Percentiles rank a stretch among this genome's conserved stretches.
Evolutionary conservation across 2,888 invertebrate genomes (phyloP).

Genomic region (Copidosoma aretas): DNA sequence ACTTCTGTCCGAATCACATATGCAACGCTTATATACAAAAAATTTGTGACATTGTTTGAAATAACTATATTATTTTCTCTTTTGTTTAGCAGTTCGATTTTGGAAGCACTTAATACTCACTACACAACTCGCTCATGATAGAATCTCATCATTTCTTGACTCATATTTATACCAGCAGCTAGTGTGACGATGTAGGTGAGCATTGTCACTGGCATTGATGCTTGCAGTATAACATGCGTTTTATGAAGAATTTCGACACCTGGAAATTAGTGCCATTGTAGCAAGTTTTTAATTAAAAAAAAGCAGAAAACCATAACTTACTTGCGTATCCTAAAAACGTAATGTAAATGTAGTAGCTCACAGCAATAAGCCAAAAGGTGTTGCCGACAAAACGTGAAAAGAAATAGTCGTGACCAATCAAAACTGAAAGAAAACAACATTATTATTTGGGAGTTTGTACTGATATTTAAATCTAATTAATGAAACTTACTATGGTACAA

Average conservation of each 20-base stretch:
- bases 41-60: constrained; percentile 9
- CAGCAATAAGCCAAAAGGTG: constrained; percentile 89
- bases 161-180: constrained; percentile 83
- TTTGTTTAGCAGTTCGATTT: constrained; percentile 7
- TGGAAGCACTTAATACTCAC: constrained; percentile 1
- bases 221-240: constrained; percentile 78
- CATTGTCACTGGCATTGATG: constrained; percentile 80
- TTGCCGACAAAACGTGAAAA: constrained; percentile 87
- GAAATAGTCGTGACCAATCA: constrained; percentile 79
- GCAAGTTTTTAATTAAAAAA: constrained; percentile 9
- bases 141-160: constrained; percentile 80
- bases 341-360: constrained; percentile 93
- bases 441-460: not conserved
- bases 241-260: constrained; percentile 87
- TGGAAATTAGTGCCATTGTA: constrained; percentile 59
- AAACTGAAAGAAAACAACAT: constrained; percentile 67
- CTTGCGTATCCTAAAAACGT: constrained; percentile 96
- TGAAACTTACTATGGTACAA: constrained; percentile 77
- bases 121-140: constrained; percentile 72
- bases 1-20: no score
- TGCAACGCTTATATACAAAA: no score
- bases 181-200: constrained; percentile 81
- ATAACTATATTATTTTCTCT: constrained; percentile 12
- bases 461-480: constrained; percentile 11
- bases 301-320: constrained; percentile 64